Evolutionary conservation across 2,888 invertebrate species (phyloP), one percentile per base, ranked within the genome.

Genomic region (Julus scanicus): DNA sequence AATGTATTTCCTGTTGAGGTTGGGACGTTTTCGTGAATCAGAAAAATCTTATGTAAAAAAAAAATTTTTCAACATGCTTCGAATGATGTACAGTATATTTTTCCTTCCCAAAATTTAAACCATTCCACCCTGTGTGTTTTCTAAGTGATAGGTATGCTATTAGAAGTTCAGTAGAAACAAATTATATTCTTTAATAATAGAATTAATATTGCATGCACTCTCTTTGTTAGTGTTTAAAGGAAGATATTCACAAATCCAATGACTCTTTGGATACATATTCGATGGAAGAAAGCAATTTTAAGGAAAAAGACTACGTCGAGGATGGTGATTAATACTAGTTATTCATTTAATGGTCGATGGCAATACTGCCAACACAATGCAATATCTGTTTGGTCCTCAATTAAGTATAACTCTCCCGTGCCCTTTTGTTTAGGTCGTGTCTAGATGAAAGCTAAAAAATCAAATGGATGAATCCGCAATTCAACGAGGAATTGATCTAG

Each of bases 221-320:
- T 29, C 29, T 29, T 84, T 57, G n/a, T 13, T 9, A 88, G 88
- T 88, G 48, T 17, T 53, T 88, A 37, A 85, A 2, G 11, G 85
- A 88, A 88, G 88, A 88, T 39, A 29, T 88, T 17, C 39, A 53
- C 85, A 88, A 88, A 40, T 88, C 88, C 17, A 53, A 29, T 15
- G 88, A 88, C n/a, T 88, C 85, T 17, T 48, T 85, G 53, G 88
- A 88, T 39, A 39, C 37, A 1, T 57, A 57, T 29, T 63, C 57
- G 37, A 87, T 39, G 37, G 87, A 86, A 37, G 86, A 86, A 49
- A 40, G 53, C 53, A 86, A 86, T 53, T 86, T 86, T 37, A 86
- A 86, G 49, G 86, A 86, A 44, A 49, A 49, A 15, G 86, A 86
- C n/a, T 44, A 84, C 39, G 84, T 84, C 5, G 63, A 63, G 20